Evolutionary conservation across 2,888 invertebrate species (phyloP).

Genomic region (Agonopterix subpropinquella): DNA sequence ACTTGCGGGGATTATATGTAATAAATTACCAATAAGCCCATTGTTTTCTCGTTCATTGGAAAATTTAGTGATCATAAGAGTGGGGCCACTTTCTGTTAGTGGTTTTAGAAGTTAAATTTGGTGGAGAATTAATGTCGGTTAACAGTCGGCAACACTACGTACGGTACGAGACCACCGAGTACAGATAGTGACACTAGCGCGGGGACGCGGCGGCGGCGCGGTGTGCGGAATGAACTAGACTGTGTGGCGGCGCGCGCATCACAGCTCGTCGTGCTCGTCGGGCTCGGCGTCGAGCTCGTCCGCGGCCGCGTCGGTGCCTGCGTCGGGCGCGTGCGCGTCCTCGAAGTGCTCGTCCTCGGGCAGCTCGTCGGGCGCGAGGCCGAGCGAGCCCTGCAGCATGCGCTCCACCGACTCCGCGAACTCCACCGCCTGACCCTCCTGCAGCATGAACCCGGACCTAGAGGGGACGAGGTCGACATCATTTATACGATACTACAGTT

Average conservation of each 20-base stretch:
- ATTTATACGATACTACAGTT: no score
- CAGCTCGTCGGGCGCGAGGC: slow-evolving; percentile 83
- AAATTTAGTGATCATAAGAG: no score
- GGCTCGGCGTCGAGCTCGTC: slow-evolving; percentile 40
- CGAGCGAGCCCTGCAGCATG: slow-evolving; percentile 89
- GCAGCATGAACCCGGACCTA: slow-evolving; percentile 92
- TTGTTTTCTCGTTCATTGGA: no score
- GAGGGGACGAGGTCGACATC: no score
- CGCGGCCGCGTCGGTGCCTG: slow-evolving; percentile 15
- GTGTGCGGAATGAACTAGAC: neutral
- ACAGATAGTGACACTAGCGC: neutral
- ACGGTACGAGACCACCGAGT: neutral
- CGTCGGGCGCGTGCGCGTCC: slow-evolving; percentile 12
- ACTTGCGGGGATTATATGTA: no score
- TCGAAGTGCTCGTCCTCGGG: slow-evolving; percentile 17
- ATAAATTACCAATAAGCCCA: no score
- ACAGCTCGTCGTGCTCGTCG: slow-evolving; percentile 11
- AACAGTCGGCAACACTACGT: no score
- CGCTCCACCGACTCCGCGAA: slow-evolving; percentile 94
- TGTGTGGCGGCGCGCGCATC: neutral
- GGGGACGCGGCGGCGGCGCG: neutral
- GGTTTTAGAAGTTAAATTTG: no score
- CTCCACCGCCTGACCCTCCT: slow-evolving; percentile 75
- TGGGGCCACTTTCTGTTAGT: no score
- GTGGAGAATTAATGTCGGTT: no score